Conservation (phyloP, 1,140 invertebrate species). For the Coboldia fuscipes region DNA sequence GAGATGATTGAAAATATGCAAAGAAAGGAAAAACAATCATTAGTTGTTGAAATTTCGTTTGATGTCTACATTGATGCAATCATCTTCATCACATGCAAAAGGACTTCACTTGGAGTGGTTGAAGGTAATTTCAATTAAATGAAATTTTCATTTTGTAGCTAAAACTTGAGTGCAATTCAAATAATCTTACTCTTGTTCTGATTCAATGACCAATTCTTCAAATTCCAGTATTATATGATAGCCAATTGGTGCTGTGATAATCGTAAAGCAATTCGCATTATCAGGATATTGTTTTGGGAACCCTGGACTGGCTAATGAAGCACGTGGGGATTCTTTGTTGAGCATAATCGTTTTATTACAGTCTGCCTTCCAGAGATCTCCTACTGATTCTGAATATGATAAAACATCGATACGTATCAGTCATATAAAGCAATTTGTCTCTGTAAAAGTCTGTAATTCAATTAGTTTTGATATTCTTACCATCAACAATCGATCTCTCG, state of each 20-base stretch:
- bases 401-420: not conserved
- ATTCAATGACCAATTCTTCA: conserved; percentile 43
- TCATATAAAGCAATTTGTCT: not conserved
- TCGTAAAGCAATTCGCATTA: conserved; percentile 36
- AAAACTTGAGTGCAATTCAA: too few species aligned
- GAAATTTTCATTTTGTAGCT: too few species aligned
- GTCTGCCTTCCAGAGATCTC: conserved; percentile 17
- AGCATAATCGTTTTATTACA: conserved; percentile 41
- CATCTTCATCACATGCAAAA: too few species aligned
- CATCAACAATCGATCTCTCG: conserved; percentile 30
- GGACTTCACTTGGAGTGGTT: too few species aligned
- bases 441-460: not conserved
- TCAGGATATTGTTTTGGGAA: conserved; percentile 49
- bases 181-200: conserved; percentile 39
- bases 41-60: too few species aligned
- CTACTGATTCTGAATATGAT: conserved; percentile 14
- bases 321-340: conserved; percentile 29
- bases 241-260: conserved; percentile 31
- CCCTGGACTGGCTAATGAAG: conserved; percentile 36
- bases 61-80: too few species aligned
- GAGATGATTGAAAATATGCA: too few species aligned
- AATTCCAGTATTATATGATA: conserved; percentile 39
- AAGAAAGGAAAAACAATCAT: too few species aligned
- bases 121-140: too few species aligned
- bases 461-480: conserved; percentile 16